Evolutionary conservation across 2,113 vertebrate genomes (phyloP).

Genomic region (Solenodon paradoxus): DNA sequence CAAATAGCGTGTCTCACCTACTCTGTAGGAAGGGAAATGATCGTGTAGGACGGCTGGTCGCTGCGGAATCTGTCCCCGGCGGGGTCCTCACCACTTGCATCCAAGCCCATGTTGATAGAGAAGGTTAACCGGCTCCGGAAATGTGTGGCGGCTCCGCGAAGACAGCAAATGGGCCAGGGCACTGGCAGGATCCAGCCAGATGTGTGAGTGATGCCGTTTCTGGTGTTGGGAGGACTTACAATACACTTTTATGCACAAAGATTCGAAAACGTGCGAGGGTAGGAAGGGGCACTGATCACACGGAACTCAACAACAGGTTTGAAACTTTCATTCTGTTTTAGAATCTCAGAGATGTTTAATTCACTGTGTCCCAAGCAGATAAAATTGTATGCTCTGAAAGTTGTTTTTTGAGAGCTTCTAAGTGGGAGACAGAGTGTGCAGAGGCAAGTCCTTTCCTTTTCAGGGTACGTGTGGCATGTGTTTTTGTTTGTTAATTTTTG

Average conservation of each 20-base stretch:
- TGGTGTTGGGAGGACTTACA: constrained; percentile 57
- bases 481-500: neutral
- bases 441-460: neutral
- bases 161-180: constrained; percentile 44
- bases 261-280: constrained; percentile 49
- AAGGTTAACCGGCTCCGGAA: constrained; percentile 25
- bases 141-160: constrained; percentile 84
- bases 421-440: neutral
- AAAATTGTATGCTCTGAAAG: neutral
- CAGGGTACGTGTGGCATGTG: neutral
- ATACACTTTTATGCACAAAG: constrained; percentile 54
- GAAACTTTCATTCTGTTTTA: constrained; percentile 59
- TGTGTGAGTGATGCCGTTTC: neutral
- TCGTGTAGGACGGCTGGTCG: neutral
- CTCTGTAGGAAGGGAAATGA: neutral
- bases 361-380: neutral
- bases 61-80: neutral
- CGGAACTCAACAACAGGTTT: constrained; percentile 77
- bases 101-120: constrained; percentile 30
- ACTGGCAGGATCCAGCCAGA: constrained; percentile 45
- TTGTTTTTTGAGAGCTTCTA: neutral
- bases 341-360: neutral
- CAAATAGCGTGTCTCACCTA: constrained; percentile 6
- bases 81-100: neutral
- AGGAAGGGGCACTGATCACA: constrained; percentile 5